phyloP scores from a whole-genome alignment of 2,113 vertebrate genomes.

The Stictonetta naevosa region DNA sequence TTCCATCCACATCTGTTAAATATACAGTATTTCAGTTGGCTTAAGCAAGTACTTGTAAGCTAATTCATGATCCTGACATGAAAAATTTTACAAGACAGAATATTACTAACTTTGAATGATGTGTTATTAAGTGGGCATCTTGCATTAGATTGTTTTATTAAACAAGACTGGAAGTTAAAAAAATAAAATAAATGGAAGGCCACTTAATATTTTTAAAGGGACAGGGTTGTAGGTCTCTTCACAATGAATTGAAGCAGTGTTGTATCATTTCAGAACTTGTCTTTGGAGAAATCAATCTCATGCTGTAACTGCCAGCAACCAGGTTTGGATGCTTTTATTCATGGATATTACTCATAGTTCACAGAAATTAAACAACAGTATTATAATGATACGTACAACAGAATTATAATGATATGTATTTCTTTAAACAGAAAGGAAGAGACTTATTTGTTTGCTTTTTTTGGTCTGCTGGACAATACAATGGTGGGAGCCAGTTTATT shows the following conservation, averaged over 20 bases:
- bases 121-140: neutral
- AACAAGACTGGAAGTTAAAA: neutral
- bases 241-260: neutral
- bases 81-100: neutral
- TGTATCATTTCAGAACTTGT: neutral
- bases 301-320: neutral
- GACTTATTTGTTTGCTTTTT: slow-evolving; percentile 65
- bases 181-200: neutral
- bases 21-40: neutral
- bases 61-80: neutral
- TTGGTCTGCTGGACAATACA: slow-evolving; percentile 66
- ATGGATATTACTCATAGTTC: neutral
- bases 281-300: neutral
- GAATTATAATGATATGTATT: neutral
- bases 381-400: neutral
- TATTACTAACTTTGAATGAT: neutral
- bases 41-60: neutral
- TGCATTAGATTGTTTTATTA: neutral
- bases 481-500: slow-evolving; percentile 76
- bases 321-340: neutral
- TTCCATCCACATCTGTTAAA: neutral
- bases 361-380: neutral
- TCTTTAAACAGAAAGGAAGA: slow-evolving; percentile 66
- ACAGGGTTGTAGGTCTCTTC: neutral
- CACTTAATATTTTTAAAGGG: neutral